phyloP scores from a whole-genome alignment of 2,113 vertebrate species.

The Oceanites oceanicus region DNA sequence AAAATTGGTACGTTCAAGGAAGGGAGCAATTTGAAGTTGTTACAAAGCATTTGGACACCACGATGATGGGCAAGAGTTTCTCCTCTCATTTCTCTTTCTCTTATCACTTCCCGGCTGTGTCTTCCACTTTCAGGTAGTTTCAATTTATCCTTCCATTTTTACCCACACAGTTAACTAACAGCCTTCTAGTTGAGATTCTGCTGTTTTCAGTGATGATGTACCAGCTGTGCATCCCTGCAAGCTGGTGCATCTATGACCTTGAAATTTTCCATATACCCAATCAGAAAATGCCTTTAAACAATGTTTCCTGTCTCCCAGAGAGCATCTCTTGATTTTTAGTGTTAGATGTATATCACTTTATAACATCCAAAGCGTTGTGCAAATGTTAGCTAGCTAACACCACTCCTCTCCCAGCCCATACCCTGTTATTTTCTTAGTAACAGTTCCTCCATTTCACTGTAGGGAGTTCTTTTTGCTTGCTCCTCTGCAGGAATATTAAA shows the following conservation, averaged over 20 bases:
- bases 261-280: not conserved
- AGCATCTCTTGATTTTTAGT: not conserved
- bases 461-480: conserved; percentile 8
- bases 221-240: conserved; percentile 56
- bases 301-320: not conserved
- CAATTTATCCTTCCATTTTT: conserved; percentile 39
- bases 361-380: not conserved
- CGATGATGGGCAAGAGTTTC: not conserved
- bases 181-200: not conserved
- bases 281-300: not conserved
- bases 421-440: not conserved
- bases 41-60: not conserved
- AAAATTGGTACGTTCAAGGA: conserved; percentile 24
- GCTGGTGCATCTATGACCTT: not conserved
- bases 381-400: not conserved
- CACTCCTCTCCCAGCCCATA: not conserved
- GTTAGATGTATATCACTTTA: not conserved
- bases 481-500: conserved; percentile 47
- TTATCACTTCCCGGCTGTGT: not conserved
- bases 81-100: not conserved
- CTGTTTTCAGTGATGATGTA: not conserved
- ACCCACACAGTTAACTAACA: not conserved
- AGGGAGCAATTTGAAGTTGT: conserved; percentile 23
- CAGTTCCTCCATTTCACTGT: not conserved
- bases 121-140: conserved; percentile 4